Evolutionary conservation across 1,140 invertebrate species (phyloP).

Genomic region (Lepidostoma basale): DNA sequence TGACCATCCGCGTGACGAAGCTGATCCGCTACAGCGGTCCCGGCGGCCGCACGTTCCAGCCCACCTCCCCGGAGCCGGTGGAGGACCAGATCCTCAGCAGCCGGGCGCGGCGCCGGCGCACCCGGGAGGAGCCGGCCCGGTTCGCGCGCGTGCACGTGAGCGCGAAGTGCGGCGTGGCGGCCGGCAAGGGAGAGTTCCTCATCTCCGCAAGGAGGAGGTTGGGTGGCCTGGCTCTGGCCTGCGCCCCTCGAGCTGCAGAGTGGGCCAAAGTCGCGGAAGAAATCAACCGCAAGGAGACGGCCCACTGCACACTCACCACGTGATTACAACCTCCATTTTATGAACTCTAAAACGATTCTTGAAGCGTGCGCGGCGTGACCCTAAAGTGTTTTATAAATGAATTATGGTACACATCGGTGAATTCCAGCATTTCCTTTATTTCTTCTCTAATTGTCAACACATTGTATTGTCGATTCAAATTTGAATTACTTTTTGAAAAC

Average conservation of each 20-base stretch:
- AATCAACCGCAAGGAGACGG: constrained; percentile 63
- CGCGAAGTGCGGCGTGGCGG: constrained; percentile 70
- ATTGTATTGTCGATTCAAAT: too few species aligned
- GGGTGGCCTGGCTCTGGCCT: constrained; percentile 71
- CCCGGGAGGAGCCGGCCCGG: constrained; percentile 32
- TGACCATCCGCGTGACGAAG: constrained; percentile 71
- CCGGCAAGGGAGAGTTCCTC: constrained; percentile 77
- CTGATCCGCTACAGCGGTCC: constrained; percentile 65
- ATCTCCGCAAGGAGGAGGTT: constrained; percentile 78
- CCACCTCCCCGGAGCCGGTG: constrained; percentile 35
- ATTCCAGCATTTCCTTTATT: too few species aligned
- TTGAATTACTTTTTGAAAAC: too few species aligned
- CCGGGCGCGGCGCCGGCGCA: too few species aligned
- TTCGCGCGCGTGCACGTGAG: constrained; percentile 65
- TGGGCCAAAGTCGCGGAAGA: constrained; percentile 69
- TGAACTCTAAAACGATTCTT: too few species aligned
- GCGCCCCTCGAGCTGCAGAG: constrained; percentile 73
- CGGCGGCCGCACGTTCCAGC: constrained; percentile 49
- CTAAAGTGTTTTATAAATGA: too few species aligned
- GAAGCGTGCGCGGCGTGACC: too few species aligned
- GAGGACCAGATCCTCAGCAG: constrained; percentile 54
- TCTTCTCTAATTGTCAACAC: too few species aligned
- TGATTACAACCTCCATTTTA: too few species aligned
- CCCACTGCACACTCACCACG: constrained; percentile 70
- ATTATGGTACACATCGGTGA: too few species aligned